Percentiles rank a stretch among this genome's conserved stretches.
These are phyloP conservation scores for Cephonodes hylas DNA, from an alignment of 2,888 invertebrate species.

Conservation along the genomic window DNA sequence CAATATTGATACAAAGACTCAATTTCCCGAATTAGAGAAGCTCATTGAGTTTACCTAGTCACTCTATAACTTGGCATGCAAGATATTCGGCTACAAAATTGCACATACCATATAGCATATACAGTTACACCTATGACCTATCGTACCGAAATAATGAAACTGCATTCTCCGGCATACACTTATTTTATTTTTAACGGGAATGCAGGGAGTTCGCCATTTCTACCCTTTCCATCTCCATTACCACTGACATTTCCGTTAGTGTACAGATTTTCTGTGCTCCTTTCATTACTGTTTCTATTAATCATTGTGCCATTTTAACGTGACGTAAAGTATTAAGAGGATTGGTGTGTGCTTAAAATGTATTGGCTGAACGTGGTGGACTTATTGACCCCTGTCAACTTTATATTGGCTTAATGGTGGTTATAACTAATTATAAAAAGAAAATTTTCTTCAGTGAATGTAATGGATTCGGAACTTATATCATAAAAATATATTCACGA, in stretches of 20 bases:
- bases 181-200: constrained; percentile 1
- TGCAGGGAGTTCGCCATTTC: not conserved
- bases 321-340: not conserved
- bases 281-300: not conserved
- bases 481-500: no score
- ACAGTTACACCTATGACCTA: not conserved
- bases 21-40: no score
- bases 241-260: not conserved
- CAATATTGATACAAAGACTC: no score
- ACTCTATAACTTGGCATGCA: no score
- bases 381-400: no score
- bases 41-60: no score
- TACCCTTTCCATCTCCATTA: not conserved
- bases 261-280: not conserved
- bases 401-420: no score
- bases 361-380: no score
- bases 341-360: no score
- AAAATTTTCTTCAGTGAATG: no score
- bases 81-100: not conserved
- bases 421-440: no score
- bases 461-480: no score
- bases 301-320: not conserved
- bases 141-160: not conserved
- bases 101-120: not conserved
- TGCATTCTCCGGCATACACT: not conserved